phyloP scores from a whole-genome alignment of 2,797 vertebrate species.

The Hephaestus fuliginosus region DNA sequence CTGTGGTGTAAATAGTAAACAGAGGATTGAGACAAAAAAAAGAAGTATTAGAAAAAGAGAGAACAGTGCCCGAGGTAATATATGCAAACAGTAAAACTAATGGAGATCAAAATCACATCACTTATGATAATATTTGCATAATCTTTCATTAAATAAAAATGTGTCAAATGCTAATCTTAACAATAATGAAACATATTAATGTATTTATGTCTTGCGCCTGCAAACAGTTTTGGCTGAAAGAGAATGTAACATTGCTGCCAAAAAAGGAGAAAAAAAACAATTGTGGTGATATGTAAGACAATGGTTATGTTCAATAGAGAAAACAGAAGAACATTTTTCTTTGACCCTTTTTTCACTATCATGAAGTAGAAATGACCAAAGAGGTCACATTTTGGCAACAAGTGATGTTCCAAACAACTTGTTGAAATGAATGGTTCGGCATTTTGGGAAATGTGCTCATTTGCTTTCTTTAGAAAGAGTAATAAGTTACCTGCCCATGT shows the following conservation, averaged over 20 bases:
- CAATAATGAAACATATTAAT: neutral
- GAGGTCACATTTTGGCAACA: too few relatives aligned
- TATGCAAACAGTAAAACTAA: neutral
- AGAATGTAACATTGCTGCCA: neutral
- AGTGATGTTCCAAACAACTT: too few relatives aligned
- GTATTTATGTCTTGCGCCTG: neutral
- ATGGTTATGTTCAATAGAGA: neutral
- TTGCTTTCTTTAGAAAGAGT: too few relatives aligned
- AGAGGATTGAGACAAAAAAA: neutral
- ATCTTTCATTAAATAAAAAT: neutral
- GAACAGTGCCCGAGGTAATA: neutral
- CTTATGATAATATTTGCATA: neutral
- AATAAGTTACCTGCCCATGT: neutral
- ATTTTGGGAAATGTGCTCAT: too few relatives aligned
- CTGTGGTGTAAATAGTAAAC: constrained; percentile 24
- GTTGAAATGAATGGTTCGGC: too few relatives aligned
- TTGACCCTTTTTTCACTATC: neutral
- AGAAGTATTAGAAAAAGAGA: too few relatives aligned
- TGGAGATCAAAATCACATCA: neutral
- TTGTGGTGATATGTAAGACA: neutral
- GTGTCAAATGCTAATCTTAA: neutral
- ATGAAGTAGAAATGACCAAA: too few relatives aligned
- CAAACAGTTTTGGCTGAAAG: neutral
- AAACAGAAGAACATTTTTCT: neutral
- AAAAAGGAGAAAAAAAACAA: neutral